A percentile compares a stretch with the other conserved stretches of the same genome.
Conservation (phyloP, 2,888 invertebrate species). For the Ectemnius continuus region DNA sequence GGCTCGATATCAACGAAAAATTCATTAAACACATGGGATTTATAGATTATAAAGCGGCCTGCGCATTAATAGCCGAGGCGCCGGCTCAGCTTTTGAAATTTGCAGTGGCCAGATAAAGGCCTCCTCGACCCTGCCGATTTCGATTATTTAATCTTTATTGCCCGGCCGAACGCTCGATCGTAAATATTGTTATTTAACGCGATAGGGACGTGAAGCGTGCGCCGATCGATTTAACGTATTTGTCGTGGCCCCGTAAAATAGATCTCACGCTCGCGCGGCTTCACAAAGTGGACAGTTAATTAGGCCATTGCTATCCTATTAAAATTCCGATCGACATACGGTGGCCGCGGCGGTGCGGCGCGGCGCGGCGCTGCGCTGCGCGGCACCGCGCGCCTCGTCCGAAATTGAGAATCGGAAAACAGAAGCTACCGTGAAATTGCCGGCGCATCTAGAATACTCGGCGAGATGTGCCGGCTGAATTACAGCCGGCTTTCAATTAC, state of each 20-base stretch:
- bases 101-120: slow-evolving; percentile 52
- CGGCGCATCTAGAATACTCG: not conserved
- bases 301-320: too few relatives aligned
- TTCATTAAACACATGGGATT: slow-evolving; percentile 65
- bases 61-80: slow-evolving; percentile 43
- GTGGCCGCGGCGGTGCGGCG: too few relatives aligned
- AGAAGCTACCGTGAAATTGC: not conserved
- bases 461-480: slow-evolving; percentile 15
- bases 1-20: slow-evolving; percentile 65
- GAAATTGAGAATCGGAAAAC: slow-evolving; percentile 10
- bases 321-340: too few relatives aligned
- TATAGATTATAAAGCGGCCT: slow-evolving; percentile 57
- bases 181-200: slow-evolving; percentile 62
- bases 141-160: slow-evolving; percentile 64
- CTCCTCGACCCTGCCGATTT: slow-evolving; percentile 47
- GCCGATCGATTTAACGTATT: slow-evolving; percentile 31
- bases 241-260: slow-evolving; percentile 53
- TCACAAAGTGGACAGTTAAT: slow-evolving; percentile 35
- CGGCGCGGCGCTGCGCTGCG: too few relatives aligned
- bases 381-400: too few relatives aligned
- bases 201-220: slow-evolving; percentile 35
- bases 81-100: slow-evolving; percentile 53
- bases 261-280: slow-evolving; percentile 46
- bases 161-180: slow-evolving; percentile 48
- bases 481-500: not conserved